Evolutionary conservation across 2,888 invertebrate genomes (phyloP).

Genomic region (Busseola fusca): DNA sequence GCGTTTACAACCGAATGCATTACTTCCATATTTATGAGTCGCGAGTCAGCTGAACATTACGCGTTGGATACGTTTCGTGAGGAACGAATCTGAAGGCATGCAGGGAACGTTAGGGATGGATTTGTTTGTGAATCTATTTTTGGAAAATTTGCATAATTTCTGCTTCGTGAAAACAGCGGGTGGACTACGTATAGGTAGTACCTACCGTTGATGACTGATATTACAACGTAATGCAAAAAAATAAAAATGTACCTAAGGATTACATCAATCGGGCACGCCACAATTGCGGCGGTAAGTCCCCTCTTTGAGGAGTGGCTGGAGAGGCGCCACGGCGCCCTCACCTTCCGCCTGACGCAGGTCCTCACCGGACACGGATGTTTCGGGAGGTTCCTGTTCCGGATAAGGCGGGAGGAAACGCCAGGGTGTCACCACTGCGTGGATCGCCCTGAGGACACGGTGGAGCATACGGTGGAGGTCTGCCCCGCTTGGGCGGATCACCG

Average conservation of each 20-base stretch:
- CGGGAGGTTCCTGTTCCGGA: too few species aligned
- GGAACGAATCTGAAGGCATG: constrained; percentile 12
- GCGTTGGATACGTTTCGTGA: constrained; percentile 30
- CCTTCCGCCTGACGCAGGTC: too few species aligned
- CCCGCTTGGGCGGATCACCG: too few species aligned
- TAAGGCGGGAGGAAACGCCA: too few species aligned
- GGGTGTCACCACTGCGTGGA: too few species aligned
- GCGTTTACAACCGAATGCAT: constrained; percentile 53
- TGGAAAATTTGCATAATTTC: constrained; percentile 29
- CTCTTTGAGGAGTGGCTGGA: too few species aligned
- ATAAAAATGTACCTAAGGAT: not conserved
- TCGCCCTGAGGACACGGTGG: too few species aligned
- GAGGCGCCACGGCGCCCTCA: too few species aligned
- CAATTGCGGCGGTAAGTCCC: too few species aligned
- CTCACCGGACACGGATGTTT: too few species aligned
- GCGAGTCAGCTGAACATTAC: constrained; percentile 22
- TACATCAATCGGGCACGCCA: too few species aligned
- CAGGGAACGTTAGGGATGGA: constrained; percentile 10
- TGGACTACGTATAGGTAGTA: not conserved
- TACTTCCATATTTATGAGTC: constrained; percentile 28
- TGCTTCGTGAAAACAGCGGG: constrained; percentile 9
- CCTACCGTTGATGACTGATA: not conserved
- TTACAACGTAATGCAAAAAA: not conserved
- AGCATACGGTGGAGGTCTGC: too few species aligned
- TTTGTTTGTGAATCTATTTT: constrained; percentile 12